Evolutionary conservation across 2,113 vertebrate species (phyloP), one percentile per base, ranked within the genome.

Genomic region (Phyllopteryx taeniolatus): DNA sequence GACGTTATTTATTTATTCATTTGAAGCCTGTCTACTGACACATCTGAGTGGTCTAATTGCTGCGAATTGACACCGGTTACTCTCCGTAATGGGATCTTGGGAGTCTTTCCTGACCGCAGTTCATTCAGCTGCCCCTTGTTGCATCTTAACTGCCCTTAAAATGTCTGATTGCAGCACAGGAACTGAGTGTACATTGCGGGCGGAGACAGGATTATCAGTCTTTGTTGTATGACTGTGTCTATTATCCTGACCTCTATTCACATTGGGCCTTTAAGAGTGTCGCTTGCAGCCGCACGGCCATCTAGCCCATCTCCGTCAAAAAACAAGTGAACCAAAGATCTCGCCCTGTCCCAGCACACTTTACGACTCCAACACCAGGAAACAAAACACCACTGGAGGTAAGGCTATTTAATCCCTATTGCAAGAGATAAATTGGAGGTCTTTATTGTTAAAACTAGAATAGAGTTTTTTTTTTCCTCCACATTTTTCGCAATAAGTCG

Each of bases 71-170:
- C 91, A 92, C 89, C 85, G 82, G 88, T 90, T 89, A 92, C 90
- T 88, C 90, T 90, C 90, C 90, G 91, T 93, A 92, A 92, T 92
- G 90, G 90, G 89, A 90, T 86, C 90, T 90, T 88, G 88, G 91
- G 91, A 92, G 89, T 91, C 91, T 90, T 91, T 92, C 80, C 89
- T 85, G 73, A 87, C 87, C 89, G 85, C 90, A 83, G 89, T 92
- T 92, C 92, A 91, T 92, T 92, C 90, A 89, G 89, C 79, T 70
- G 89, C 88, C 86, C 89, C 92, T 89, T 74, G 85, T 89, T 91
- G 92, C 91, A 94, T 92, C 90, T 93, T 92, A 93, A 93, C 90
- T 93, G 91, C 91, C 90, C 90, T 92, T 91, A 93, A 92, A 92
- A 91, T 90, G 89, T 92, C 89, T 90, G 91, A 89, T 84, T 86